Conservation (phyloP, 2,797 vertebrate species). For the Erpetoichthys calabaricus region DNA sequence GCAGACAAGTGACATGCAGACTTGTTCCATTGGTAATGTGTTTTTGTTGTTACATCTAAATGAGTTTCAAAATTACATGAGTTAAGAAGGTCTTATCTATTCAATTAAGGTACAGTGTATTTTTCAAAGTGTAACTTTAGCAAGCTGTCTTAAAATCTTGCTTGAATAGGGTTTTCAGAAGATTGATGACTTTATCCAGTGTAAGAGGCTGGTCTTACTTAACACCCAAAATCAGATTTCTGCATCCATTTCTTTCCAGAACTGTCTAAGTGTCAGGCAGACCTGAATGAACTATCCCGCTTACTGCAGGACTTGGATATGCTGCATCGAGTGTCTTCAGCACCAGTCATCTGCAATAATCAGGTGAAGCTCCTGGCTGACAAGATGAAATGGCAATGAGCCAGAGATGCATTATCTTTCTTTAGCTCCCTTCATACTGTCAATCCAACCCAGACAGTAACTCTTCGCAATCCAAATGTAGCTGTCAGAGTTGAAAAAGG, state of each 20-base stretch:
- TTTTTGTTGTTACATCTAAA: background rate
- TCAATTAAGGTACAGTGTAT: no score
- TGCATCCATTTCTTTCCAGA: conserved; percentile 33
- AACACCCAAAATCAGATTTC: no score
- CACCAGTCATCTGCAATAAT: background rate
- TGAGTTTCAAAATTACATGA: no score
- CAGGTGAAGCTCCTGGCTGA: background rate
- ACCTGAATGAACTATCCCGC: conserved; percentile 59
- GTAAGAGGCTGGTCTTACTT: no score
- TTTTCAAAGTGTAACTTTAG: no score
- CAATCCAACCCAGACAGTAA: no score
- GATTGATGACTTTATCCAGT: background rate
- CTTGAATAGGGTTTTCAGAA: background rate
- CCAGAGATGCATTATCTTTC: no score
- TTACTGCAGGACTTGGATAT: conserved; percentile 67
- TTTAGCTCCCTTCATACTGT: no score
- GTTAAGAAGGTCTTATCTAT: no score
- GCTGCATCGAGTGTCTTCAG: conserved; percentile 57
- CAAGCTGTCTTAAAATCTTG: background rate
- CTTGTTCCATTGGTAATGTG: conserved; percentile 62
- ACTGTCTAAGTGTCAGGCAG: conserved; percentile 59
- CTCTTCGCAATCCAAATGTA: no score
- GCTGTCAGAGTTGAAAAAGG: no score
- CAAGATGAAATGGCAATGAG: no score
- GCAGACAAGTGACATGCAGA: conserved; percentile 62